Evolutionary conservation across 1,140 invertebrate genomes (phyloP), one percentile per base, ranked within the genome.

Genomic region (Propsilocerus akamusi): DNA sequence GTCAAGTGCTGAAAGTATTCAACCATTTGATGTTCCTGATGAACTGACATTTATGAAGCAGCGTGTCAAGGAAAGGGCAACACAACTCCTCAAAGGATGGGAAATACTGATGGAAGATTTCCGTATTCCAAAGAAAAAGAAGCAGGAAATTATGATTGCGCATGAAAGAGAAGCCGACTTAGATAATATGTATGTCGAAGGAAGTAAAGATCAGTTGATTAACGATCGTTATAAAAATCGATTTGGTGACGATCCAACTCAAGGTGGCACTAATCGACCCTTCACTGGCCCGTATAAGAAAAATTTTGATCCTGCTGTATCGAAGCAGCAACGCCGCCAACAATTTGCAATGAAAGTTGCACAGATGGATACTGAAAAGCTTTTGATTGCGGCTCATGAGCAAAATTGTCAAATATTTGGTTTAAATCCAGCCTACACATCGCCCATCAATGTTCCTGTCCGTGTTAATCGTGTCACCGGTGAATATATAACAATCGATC

Each of bases 91-190:
- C 0, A 48, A 49, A 1, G 57, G 56, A 6, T 65, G 63, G 63
- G 53, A 55, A 22, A 49, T 55, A 0, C 53, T 68, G 25, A 63
- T 73, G 54, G 73, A 75, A 55, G 78, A 86, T 20, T 97, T 93
- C 61, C 78, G 87, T 64, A 97, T 97, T 59, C 94, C 94, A 8
- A 95, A 95, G 65, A 92, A 93, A 57, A 86, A 95, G 59, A 74
- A 89, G 46, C 83, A 92, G 46, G 84, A 92, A 60, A 83, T 89
- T 63, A 88, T 91, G 83, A 89, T 90, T 60, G 86, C 92, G 58
- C 88, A 93, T 58, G 90, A 94, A 65, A 69, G 85, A 51, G 87
- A 92, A 72, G 88, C 87, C 4, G 62, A 70, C 37, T 47, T 61
- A 1, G 61, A 63, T 26, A 53, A 61, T 37, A 53, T 53, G 5